Conservation (phyloP, 2,888 invertebrate species). For the Phortica magna region DNA sequence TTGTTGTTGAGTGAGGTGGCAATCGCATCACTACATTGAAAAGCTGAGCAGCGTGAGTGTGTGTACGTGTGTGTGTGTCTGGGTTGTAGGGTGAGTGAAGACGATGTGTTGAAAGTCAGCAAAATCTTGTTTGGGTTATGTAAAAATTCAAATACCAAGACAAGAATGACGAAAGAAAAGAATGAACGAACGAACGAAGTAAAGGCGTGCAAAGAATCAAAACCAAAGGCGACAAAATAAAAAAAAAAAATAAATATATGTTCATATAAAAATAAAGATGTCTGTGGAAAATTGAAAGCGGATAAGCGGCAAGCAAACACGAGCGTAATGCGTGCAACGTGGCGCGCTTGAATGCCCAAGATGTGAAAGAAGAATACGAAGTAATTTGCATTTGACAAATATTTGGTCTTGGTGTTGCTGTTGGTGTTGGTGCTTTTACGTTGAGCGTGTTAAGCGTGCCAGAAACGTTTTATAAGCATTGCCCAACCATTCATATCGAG, state of each 20-base stretch:
- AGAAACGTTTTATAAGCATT: no score
- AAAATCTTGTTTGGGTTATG: not conserved
- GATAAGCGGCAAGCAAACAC: conserved; percentile 14
- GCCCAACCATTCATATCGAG: no score
- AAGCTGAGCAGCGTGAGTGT: no score
- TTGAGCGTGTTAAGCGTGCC: no score
- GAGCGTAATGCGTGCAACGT: not conserved
- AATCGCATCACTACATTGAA: not conserved
- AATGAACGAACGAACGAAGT: not conserved
- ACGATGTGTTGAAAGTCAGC: not conserved
- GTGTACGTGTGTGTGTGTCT: no score
- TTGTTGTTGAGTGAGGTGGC: not conserved
- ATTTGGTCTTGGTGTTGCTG: conserved; percentile 17
- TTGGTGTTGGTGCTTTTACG: no score
- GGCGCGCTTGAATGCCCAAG: not conserved
- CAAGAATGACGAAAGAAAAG: not conserved
- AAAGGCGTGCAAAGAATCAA: not conserved
- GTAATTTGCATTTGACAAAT: conserved; percentile 69
- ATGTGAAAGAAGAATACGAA: conserved; percentile 43
- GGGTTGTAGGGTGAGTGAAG: not conserved
- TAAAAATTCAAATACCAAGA: not conserved
- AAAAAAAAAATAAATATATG: no score
- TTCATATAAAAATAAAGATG: no score
- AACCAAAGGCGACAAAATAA: not conserved
- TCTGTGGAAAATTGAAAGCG: conserved; percentile 22